These are phyloP conservation scores for Hypothenemus hampei DNA, from an alignment of 1,140 invertebrate species.

Conservation along the genomic window DNA sequence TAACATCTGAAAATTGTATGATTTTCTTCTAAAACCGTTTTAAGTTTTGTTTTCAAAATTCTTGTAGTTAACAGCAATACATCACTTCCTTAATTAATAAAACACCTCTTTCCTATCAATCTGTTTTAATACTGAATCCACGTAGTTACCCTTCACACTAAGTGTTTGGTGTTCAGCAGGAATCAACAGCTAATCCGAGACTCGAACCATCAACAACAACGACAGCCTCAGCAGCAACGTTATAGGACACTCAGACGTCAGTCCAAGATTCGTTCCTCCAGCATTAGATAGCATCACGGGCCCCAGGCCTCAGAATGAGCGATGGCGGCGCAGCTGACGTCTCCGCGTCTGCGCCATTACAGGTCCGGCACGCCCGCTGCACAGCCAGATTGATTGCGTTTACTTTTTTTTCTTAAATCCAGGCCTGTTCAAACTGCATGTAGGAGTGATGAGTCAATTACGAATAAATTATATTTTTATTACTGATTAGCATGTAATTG, in stretches of 20 bases:
- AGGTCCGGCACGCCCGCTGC: slow-evolving; percentile 46
- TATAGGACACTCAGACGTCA: slow-evolving; percentile 21
- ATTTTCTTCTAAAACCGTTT: no score
- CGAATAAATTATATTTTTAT: no score
- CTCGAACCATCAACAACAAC: no score
- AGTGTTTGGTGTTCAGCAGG: slow-evolving; percentile 41
- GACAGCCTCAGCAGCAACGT: slow-evolving; percentile 20
- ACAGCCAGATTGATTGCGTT: background rate
- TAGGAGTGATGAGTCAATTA: no score
- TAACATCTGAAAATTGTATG: no score
- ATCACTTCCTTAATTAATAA: no score
- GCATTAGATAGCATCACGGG: slow-evolving; percentile 26
- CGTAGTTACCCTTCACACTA: slow-evolving; percentile 19
- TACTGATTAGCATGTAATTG: no score
- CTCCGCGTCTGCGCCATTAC: slow-evolving; percentile 61
- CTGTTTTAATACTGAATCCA: no score
- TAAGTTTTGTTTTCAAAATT: no score
- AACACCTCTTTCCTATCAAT: no score
- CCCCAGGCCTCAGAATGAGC: slow-evolving; percentile 48
- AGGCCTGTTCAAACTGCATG: slow-evolving; percentile 25
- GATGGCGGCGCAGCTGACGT: slow-evolving; percentile 60
- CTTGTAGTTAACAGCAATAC: no score
- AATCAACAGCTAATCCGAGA: slow-evolving; percentile 28
- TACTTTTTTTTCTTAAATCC: slow-evolving; percentile 1
- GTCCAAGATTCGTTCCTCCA: slow-evolving; percentile 26